Evolutionary conservation across 2,797 vertebrate species (phyloP), one percentile per base, ranked within the genome.

Genomic region (Heterohyrax brucei): DNA sequence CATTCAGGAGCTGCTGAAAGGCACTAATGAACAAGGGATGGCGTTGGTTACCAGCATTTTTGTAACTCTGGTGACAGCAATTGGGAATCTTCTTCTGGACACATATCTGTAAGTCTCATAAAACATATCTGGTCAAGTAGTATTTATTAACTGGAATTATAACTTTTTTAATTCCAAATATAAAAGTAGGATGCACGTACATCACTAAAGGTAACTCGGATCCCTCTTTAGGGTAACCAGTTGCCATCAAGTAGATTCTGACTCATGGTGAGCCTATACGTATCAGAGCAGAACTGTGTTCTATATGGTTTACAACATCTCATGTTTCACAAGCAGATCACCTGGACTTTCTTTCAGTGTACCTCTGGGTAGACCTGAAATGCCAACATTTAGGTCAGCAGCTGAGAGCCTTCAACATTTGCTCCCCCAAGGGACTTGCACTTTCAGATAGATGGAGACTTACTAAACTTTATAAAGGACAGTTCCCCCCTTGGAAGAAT

Each of bases 401-500:
- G 18, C 8, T 3, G 5, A 39, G 33, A 39, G 6, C 1, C 7
- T 73, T 73, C 21, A 73, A 19, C 33, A 22, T 22, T 33, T 21
- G 6, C 5, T 19, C 16, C 16, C 6, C 53, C 12, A 4, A 16
- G 53, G 53, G 53, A 56, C 12, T 22, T 8, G 33, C 13, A 75
- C 70, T 89, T 68, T 13, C n/a, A 28, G 89, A 83, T 2, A 93
- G n/a, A 85, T 48, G 48, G 68, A 77, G 28, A 75, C 30, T 64
- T 24, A 50, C 14, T 59, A 73, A 83, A 33, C 61, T 78, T 30
- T 73, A 28, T 26, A 4, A 75, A 86, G 22, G 10, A 80, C 0
- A 78, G 39, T 46, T 59, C 50, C n/a, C 75, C 30, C 81, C 85
- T 68, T 21, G 75, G 68, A 93, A 85, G 82, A 92, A 59, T 8